Evolutionary conservation across 2,888 invertebrate genomes (phyloP), one percentile per base, ranked within the genome.

Genomic region (Eugnorisma glareosa): DNA sequence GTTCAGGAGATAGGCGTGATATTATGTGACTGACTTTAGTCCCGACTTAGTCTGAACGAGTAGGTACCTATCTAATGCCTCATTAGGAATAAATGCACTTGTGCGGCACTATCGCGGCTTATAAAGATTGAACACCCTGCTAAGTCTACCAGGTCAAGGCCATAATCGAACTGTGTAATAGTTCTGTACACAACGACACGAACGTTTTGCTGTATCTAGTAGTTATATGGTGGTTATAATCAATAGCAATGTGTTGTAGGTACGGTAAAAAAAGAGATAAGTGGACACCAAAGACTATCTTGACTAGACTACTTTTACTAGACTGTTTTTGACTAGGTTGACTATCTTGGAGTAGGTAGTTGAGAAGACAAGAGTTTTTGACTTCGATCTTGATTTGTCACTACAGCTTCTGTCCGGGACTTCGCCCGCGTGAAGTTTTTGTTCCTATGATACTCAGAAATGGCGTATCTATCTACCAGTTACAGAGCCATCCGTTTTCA

Each of bases 101-200:
- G 43, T 66, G 70, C 61, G 45, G 54, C 70, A 18, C 28, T 61
- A 24, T 43, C 31, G 43, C 67, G 57, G 57, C 57, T 59, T 59
- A 70, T 67, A 76, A 74, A 84, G 68, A 78, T 61, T 68, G 59
- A 75, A 54, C 74, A 73, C 71, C 61, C 63, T 37, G 67, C 48
- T 54, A 35, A 43, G 81, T 59, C 28, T 84, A 75, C 15, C 67
- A 67, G 81, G 85, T 86, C 85, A 86, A 86, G 85, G 85, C 54
- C 35, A 72, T 61, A 78, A 54, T 86, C 67, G 63, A 77, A 77
- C 82, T 61, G 57, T 72, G 71, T 82, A 71, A 78, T 81, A 67
- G 64, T 72, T 77, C 35, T 83, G n/a, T 70, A 67, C 70, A 75
- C 45, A 66, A 70, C 54, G 31, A 67, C 59, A 73, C 37, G 67